Percentiles rank a stretch among this genome's conserved stretches.
phyloP scores from a whole-genome alignment of 2,888 invertebrate genomes.

The Tethea ocularis region DNA sequence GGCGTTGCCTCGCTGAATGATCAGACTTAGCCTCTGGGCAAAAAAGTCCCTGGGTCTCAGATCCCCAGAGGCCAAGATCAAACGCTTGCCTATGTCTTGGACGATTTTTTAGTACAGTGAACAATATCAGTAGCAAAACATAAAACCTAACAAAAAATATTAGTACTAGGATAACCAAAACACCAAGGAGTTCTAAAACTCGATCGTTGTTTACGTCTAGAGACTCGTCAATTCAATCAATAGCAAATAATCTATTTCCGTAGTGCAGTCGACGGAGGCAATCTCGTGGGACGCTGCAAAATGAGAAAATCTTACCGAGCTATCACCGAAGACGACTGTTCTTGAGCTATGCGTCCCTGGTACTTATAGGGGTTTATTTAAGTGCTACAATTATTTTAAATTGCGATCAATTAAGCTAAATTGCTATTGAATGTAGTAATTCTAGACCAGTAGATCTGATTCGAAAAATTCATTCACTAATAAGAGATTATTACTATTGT shows the following conservation, averaged over 20 bases:
- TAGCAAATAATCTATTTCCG: conserved; percentile 71
- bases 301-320: conserved; percentile 57
- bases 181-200: conserved; percentile 35
- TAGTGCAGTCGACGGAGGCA: conserved; percentile 56
- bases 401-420: no score
- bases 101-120: neutral
- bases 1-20: no score
- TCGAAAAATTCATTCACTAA: no score
- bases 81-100: no score
- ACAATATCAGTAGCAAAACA: no score
- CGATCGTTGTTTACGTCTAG: conserved; percentile 49
- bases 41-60: no score
- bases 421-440: no score
- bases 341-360: conserved; percentile 37
- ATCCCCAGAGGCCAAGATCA: no score
- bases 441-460: no score
- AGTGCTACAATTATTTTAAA: neutral
- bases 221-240: conserved; percentile 63
- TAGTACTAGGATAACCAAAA: conserved; percentile 31
- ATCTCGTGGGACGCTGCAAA: conserved; percentile 56
- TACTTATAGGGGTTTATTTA: conserved; percentile 21
- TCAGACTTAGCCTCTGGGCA: no score
- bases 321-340: conserved; percentile 37
- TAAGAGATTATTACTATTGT: no score
- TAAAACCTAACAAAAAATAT: neutral